These are phyloP conservation scores for Cantharis lateralis DNA, from an alignment of 2,888 invertebrate species.

Conservation along the genomic window DNA sequence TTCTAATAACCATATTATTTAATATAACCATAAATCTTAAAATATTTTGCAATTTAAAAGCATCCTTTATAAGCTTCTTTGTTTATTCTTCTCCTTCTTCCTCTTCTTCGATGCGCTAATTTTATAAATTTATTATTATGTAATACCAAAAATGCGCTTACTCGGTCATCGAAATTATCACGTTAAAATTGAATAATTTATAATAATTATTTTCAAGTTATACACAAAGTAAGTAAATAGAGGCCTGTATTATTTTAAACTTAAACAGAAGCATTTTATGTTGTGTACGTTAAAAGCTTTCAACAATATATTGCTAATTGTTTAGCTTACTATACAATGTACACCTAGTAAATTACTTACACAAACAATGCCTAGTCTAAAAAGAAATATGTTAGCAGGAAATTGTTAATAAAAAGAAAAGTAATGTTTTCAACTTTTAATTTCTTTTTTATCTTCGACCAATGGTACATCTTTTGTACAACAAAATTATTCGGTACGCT, in stretches of 20 bases:
- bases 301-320: slow-evolving; percentile 4
- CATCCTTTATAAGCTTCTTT: not conserved
- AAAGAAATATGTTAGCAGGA: not conserved
- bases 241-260: not conserved
- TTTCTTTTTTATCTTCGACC: not conserved
- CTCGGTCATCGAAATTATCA: not conserved
- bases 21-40: not conserved
- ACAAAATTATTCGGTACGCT: not conserved
- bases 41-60: not conserved
- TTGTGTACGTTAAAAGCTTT: slow-evolving; percentile 1
- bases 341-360: not conserved
- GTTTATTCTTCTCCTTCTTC: not conserved
- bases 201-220: not conserved
- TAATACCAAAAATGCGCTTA: not conserved
- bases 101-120: not conserved
- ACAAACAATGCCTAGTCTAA: not conserved
- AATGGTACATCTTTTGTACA: not conserved
- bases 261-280: not conserved
- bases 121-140: not conserved
- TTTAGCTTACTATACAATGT: not conserved
- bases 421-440: not conserved
- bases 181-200: not conserved
- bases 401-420: not conserved
- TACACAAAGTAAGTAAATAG: not conserved
- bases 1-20: not conserved